phyloP scores from a whole-genome alignment of 2,797 vertebrate genomes.

The Ctenopoma multispine region DNA sequence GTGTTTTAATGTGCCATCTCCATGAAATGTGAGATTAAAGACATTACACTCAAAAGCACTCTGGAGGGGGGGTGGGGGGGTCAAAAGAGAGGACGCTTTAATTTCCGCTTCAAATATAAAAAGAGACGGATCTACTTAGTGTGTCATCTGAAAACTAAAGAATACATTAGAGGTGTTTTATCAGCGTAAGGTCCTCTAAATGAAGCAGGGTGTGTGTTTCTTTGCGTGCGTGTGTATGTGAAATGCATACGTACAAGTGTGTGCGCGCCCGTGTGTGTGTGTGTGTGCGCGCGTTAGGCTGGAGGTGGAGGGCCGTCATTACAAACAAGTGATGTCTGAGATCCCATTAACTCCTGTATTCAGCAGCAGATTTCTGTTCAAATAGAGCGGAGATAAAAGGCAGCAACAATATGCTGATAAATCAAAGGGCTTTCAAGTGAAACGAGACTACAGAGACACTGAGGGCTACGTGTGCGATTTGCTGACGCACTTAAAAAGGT shows the following conservation, averaged over 20 bases:
- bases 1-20: slow-evolving; percentile 67
- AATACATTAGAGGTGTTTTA: slow-evolving; percentile 84
- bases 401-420: slow-evolving; percentile 78
- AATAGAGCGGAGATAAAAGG: slow-evolving; percentile 84
- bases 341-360: slow-evolving; percentile 83
- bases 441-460: slow-evolving; percentile 75
- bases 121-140: slow-evolving; percentile 71
- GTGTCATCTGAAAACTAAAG: slow-evolving; percentile 81
- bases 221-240: neutral
- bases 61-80: neutral
- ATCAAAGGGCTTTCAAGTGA: slow-evolving; percentile 83
- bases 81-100: slow-evolving; percentile 73
- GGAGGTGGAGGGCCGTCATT: slow-evolving; percentile 68
- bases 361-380: slow-evolving; percentile 79
- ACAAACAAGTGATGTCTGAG: slow-evolving; percentile 81
- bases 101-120: slow-evolving; percentile 83
- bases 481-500: slow-evolving; percentile 76
- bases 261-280: neutral
- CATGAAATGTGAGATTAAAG: slow-evolving; percentile 86
- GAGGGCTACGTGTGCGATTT: slow-evolving; percentile 56
- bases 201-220: slow-evolving; percentile 28
- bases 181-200: slow-evolving; percentile 61
- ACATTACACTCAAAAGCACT: slow-evolving; percentile 81
- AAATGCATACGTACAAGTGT: neutral
- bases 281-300: slow-evolving; percentile 54